A percentile compares a stretch with the other conserved stretches of the same genome.
phyloP scores from a whole-genome alignment of 92 coral and sea anemone genomes.

The Meandrina meandrites region DNA sequence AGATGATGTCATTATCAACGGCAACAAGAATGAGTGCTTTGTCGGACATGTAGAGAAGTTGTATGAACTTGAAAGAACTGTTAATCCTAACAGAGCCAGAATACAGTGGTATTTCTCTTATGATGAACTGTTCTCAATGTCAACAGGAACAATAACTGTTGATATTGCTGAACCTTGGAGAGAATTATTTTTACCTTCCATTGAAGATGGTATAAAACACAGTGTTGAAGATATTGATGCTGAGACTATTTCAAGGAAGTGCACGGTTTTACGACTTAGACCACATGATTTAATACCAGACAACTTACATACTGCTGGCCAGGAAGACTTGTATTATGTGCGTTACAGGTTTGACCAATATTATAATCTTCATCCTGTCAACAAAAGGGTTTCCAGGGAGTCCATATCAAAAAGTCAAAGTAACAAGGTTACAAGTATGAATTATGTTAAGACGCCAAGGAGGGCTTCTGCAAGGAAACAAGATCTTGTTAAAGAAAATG shows the following conservation, averaged over 20 bases:
- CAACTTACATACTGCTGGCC: background rate
- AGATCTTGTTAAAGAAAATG: background rate
- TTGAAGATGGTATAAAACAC: slow-evolving; percentile 26
- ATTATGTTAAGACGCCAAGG: slow-evolving; percentile 9
- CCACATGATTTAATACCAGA: slow-evolving; percentile 39
- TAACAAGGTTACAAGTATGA: background rate
- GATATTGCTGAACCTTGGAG: slow-evolving; percentile 30
- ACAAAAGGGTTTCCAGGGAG: slow-evolving; percentile 4
- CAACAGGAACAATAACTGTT: slow-evolving; percentile 19
- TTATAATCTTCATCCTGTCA: slow-evolving; percentile 53
- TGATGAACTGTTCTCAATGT: slow-evolving; percentile 45
- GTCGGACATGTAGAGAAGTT: slow-evolving; percentile 69
- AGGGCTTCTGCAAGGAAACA: background rate
- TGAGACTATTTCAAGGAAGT: slow-evolving; percentile 67
- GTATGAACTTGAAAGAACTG: slow-evolving; percentile 54
- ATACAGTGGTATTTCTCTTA: slow-evolving; percentile 74
- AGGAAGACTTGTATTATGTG: slow-evolving; percentile 58
- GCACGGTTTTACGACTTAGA: slow-evolving; percentile 50
- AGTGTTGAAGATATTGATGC: slow-evolving; percentile 73
- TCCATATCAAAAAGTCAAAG: slow-evolving; percentile 11
- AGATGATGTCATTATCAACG: slow-evolving; percentile 77
- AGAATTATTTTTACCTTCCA: slow-evolving; percentile 76
- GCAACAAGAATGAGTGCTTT: slow-evolving; percentile 18
- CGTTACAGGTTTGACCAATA: slow-evolving; percentile 76
- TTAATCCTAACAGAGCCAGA: slow-evolving; percentile 73